Conservation (phyloP, 2,797 vertebrate species). For the Schizopygopsis malacanthus region DNA sequence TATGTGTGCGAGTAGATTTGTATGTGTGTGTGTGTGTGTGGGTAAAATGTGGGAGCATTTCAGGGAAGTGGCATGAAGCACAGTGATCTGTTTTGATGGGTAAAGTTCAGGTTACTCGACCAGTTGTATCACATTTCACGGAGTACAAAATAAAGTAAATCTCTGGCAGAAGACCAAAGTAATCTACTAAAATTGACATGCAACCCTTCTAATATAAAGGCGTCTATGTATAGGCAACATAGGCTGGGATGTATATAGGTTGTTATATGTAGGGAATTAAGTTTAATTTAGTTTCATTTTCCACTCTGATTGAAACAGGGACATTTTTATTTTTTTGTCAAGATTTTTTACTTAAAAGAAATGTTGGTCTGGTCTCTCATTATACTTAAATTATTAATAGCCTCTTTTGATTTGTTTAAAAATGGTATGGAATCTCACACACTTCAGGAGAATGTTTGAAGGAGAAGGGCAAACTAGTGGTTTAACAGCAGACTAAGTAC, state of each 20-base stretch:
- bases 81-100: conserved; percentile 15
- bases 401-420: neutral
- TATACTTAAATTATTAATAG: conserved; percentile 34
- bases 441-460: neutral
- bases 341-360: conserved; percentile 60
- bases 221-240: neutral
- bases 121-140: neutral
- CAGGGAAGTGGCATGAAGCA: conserved; percentile 14
- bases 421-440: neutral
- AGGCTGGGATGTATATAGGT: neutral
- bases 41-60: conserved; percentile 2
- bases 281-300: neutral
- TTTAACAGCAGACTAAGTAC: neutral
- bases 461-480: neutral
- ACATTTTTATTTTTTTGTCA: neutral
- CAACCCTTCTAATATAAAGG: conserved; percentile 9
- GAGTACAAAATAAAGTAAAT: neutral
- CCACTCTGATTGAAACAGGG: no score
- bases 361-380: conserved; percentile 78
- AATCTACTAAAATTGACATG: neutral
- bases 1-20: conserved; percentile 12
- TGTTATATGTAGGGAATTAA: neutral
- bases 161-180: neutral
- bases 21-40: conserved; percentile 2
- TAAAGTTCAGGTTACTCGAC: conserved; percentile 18